Percentiles rank a stretch among this genome's conserved stretches.
phyloP scores from a whole-genome alignment of 1,140 invertebrate species.

The Drosophila kepulauana region DNA sequence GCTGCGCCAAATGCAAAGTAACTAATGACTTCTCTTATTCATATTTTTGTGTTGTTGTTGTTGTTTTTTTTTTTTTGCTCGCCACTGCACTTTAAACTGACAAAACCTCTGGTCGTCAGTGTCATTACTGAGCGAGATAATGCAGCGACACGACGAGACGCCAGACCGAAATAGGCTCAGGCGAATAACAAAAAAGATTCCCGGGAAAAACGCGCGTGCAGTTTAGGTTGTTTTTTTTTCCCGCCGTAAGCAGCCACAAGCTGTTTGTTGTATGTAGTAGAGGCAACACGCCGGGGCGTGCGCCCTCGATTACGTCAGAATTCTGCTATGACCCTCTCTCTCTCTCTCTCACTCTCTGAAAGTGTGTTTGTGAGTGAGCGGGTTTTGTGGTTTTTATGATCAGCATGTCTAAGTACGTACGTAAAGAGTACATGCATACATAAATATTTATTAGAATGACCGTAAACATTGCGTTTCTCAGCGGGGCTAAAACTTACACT shows the following conservation, averaged over 20 bases:
- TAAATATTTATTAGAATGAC: conserved; percentile 39
- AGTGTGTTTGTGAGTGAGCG: background rate
- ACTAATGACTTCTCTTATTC: conserved; percentile 50
- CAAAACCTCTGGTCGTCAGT: conserved; percentile 57
- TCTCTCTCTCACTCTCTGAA: conserved; percentile 13
- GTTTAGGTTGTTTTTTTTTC: conserved; percentile 74
- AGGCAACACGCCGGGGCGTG: conserved; percentile 49
- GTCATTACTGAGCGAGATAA: conserved; percentile 76
- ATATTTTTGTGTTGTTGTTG: conserved; percentile 13
- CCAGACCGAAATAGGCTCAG: conserved; percentile 67
- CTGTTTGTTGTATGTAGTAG: background rate
- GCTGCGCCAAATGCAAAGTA: conserved; percentile 79
- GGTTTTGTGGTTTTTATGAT: conserved; percentile 2
- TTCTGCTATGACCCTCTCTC: conserved; percentile 11
- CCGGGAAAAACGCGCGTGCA: conserved; percentile 77
- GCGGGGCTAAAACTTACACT: background rate
- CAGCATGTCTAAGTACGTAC: conserved; percentile 5
- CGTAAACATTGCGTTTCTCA: conserved; percentile 5
- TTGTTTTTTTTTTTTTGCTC: conserved; percentile 47
- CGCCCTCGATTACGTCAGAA: conserved; percentile 74
- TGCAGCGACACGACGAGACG: conserved; percentile 12
- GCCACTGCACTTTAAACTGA: conserved; percentile 66
- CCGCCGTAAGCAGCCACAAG: conserved; percentile 62
- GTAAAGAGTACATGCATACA: conserved; percentile 20
- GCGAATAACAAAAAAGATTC: conserved; percentile 42